These are phyloP conservation scores for Poecilus cupreus DNA, from an alignment of 2,888 invertebrate species.

Conservation along the genomic window DNA sequence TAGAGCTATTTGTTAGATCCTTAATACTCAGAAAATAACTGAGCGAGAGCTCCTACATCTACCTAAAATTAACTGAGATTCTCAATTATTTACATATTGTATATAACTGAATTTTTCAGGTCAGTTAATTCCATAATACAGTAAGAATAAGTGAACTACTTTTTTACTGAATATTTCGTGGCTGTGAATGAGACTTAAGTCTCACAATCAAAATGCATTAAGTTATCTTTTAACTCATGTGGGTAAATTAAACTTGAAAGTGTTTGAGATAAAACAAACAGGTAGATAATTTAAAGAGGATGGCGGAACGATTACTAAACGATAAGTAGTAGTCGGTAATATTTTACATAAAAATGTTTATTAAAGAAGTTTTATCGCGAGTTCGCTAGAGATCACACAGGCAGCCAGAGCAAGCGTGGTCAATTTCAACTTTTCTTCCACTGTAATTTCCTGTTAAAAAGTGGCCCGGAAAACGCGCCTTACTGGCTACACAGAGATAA, in stretches of 20 bases:
- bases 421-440: constrained; percentile 54
- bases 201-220: no score
- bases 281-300: background rate
- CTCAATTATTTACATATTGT: no score
- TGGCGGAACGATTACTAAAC: constrained; percentile 14
- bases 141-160: no score
- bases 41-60: no score
- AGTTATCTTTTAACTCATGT: background rate
- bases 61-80: no score
- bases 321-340: constrained; percentile 25
- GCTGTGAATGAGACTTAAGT: no score
- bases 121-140: no score
- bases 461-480: constrained; percentile 22
- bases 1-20: no score
- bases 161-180: no score
- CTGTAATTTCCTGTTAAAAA: constrained; percentile 57
- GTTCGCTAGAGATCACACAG: constrained; percentile 26
- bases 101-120: no score
- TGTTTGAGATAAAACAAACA: background rate
- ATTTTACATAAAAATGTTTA: constrained; percentile 51
- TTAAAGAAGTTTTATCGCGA: constrained; percentile 50
- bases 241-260: background rate
- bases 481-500: constrained; percentile 26
- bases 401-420: constrained; percentile 30
- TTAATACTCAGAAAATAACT: no score